Conservation (phyloP, 2,888 invertebrate genomes). For the Blomia tropicalis region DNA sequence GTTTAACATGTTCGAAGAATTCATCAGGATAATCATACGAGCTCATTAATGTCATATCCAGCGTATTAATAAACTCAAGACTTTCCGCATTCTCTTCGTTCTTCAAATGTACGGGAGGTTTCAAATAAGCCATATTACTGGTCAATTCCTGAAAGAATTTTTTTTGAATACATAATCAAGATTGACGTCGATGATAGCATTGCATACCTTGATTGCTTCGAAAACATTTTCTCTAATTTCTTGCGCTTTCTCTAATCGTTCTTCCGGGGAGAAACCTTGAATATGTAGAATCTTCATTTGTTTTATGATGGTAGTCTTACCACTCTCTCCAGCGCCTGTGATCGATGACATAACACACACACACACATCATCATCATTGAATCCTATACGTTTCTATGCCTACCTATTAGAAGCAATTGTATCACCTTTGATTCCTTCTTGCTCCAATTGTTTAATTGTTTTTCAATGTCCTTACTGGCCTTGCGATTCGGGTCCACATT, state of each 20-base stretch:
- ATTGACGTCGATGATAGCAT: not conserved
- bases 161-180: not conserved
- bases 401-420: slow-evolving; percentile 33
- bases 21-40: slow-evolving; percentile 41
- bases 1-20: slow-evolving; percentile 52
- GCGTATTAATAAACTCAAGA: slow-evolving; percentile 34
- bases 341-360: too few relatives aligned
- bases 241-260: slow-evolving; percentile 48
- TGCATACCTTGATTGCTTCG: slow-evolving; percentile 50
- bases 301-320: slow-evolving; percentile 68
- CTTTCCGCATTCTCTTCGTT: slow-evolving; percentile 41
- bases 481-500: slow-evolving; percentile 23
- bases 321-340: slow-evolving; percentile 57
- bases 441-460: slow-evolving; percentile 32
- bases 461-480: slow-evolving; percentile 32
- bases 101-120: slow-evolving; percentile 31
- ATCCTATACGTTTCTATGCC: not conserved
- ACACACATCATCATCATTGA: too few relatives aligned
- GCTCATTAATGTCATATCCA: slow-evolving; percentile 28
- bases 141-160: slow-evolving; percentile 32
- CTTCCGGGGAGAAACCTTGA: slow-evolving; percentile 57
- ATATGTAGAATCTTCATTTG: slow-evolving; percentile 72
- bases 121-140: slow-evolving; percentile 34
- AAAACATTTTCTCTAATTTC: slow-evolving; percentile 56
- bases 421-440: slow-evolving; percentile 33